Evolutionary conservation across 2,888 invertebrate species (phyloP), one percentile per base, ranked within the genome.

Genomic region (Chymomyza procnemis): DNA sequence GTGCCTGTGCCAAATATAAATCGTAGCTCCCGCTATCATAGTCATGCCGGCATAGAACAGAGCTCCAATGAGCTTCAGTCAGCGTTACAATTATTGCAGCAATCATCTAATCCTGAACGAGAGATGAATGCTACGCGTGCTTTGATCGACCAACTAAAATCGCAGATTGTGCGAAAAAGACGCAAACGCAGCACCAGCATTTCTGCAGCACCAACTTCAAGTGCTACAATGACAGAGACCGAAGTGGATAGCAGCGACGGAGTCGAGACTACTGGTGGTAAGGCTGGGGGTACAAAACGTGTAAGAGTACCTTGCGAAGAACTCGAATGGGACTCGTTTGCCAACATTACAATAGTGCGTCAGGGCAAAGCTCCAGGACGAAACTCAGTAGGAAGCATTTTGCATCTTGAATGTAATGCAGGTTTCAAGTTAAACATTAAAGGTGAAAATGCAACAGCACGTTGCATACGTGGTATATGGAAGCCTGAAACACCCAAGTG

Each of bases 391-490:
- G 96, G 96, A 0, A 95, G 95, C 0, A 93, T 95, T 57, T 93
- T 96, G 0, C 93, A 94, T 78, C 93, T 96, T 47, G 94, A 94
- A 0, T 97, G 96, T 88, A 94, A 94, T 1, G 94, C 94, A 74
- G 96, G 96, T 3, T 96, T 95, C 83, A 94, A 94, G 12, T 91
- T 95, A 3, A 96, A 96, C 88, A 92, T 96, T 70, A 94, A 94
- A 65, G 93, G 93, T 19, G 92, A 92, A 63, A 96, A 96, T 87
- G 93, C 93, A 3, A 96, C 96, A 0, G 95, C 95, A 0, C 94
- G 94, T 84, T 97, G 97, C 89, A 94, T 95, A 3, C 93, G 96
- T 71, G 97, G 97, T 0, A 93, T 95, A 75, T 97, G 97, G 97
- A 95, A 94, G 81, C 96, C 96, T 0, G 93, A 93, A 71, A 94